Evolutionary conservation across 2,113 vertebrate species (phyloP), one percentile per base, ranked within the genome.

Genomic region (Grus americana): DNA sequence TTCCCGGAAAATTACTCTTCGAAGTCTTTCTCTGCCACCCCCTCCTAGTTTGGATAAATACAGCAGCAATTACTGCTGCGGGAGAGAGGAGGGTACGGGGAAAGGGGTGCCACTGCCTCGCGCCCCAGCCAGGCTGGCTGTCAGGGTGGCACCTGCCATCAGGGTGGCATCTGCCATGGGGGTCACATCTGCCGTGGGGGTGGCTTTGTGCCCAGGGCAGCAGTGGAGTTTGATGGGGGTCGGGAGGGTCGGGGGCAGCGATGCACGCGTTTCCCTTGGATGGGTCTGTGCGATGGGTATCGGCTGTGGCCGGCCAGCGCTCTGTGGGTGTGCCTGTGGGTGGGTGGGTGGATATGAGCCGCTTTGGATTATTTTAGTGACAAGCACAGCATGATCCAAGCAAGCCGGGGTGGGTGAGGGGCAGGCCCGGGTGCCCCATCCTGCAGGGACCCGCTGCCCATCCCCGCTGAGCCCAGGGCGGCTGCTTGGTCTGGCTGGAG

Each of bases 1-100:
- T 50, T 76, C 84, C 95, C 74, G 96, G 94, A 97, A 91, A 97
- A 83, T 96, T 93, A 92, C 68, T 96, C 97, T 85, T 94, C 81
- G 8, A 94, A 96, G 93, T 95, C 96, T 93, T 94, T 96, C 96
- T 94, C 88, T 93, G 92, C 93, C 95, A 96, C 95, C 93, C 95
- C 96, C 95, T 93, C 93, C 96, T 34, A 88, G 83, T 93, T 95
- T 92, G 96, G 95, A 95, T 94, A 97, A 94, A 96, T 81, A 93
- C 79, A 87, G 92, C 86, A 40, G 88, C 95, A 94, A 96, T 96
- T 95, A 97, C 68, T 67, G 92, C 93, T 6, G 92, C 13, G 3
- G 91, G 83, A n/a, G 92, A 78, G 88, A 80, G 83, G 54, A 84
- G 76, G 55, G 63, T 55, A 7, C 11, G 0, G 67, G 59, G 10